Evolutionary conservation across 2,888 invertebrate genomes (phyloP).

Genomic region (Germaria angustata): DNA sequence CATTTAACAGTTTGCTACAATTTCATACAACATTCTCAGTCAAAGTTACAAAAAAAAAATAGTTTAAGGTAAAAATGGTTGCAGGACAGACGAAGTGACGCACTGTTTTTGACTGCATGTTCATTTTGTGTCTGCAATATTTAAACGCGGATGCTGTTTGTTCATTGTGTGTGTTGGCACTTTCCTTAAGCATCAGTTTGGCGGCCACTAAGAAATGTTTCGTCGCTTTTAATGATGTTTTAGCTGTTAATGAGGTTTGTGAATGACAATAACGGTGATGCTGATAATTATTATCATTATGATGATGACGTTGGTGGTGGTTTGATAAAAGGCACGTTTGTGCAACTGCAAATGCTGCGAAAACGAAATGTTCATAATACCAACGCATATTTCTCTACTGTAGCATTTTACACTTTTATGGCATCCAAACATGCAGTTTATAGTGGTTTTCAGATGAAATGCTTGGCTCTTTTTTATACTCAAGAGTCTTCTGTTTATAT

Average conservation of each 20-base stretch:
- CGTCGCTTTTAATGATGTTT: conserved; percentile 13
- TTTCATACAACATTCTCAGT: conserved; percentile 33
- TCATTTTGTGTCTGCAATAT: conserved; percentile 6
- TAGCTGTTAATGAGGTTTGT: conserved; percentile 9
- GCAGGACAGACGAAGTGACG: conserved; percentile 24
- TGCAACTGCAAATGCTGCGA: conserved; percentile 23
- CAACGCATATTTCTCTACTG: conserved; percentile 48
- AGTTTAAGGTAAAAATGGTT: conserved; percentile 32
- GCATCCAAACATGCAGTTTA: conserved; percentile 58
- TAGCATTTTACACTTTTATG: conserved; percentile 62
- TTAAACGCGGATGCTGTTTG: conserved; percentile 57
- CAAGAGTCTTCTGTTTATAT: conserved; percentile 40
- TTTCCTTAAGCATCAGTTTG: conserved; percentile 62
- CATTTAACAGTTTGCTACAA: conserved; percentile 39
- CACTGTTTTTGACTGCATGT: conserved; percentile 1
- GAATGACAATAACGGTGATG: conserved; percentile 14
- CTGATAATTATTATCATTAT: conserved; percentile 10
- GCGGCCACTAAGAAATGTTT: conserved; percentile 46
- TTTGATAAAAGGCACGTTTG: conserved; percentile 10
- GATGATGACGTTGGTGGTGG: conserved; percentile 39
- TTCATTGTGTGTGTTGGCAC: conserved; percentile 33
- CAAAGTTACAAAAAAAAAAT: conserved; percentile 29
- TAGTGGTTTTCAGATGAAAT: conserved; percentile 40
- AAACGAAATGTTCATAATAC: conserved; percentile 48
- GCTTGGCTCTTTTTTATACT: conserved; percentile 23